Evolutionary conservation across 2,888 invertebrate genomes (phyloP), one percentile per base, ranked within the genome.

Genomic region (Odontocerum albicorne): DNA sequence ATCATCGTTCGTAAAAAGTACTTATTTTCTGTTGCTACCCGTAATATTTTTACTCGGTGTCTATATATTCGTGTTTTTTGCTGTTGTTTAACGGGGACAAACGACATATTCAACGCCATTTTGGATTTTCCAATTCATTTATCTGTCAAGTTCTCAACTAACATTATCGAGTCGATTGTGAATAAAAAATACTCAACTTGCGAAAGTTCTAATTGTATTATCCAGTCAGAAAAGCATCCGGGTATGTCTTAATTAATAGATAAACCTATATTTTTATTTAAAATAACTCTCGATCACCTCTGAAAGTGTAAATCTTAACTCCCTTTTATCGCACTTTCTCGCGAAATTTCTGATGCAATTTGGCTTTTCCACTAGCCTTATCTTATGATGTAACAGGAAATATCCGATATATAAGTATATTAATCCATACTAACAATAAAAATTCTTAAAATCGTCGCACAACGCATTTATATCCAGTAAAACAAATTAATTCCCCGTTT

Each of bases 91-190:
- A n/a, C n/a, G n/a, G n/a, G n/a, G n/a, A n/a, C n/a, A n/a, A n/a
- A n/a, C n/a, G n/a, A n/a, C n/a, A n/a, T 38, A 17, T 38, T 40
- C 42, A 13, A 35, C 50, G 50, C 50, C 50, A 50, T 50, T 32
- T 50, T 50, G 50, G 32, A 49, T 20, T 36, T 13, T 44, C 32
- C 6, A 7, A 2, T 19, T 15, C 39, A 13, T 27, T 42, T 12
- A 46, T 46, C 46, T 46, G 46, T 46, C 46, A 46, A 36, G 19
- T 35, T 46, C 17, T 20, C 13, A 19, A 22, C 13, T 15, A 20
- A 46, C 46, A 33, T 46, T 36, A 15, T 43, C 27, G 15, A 2
- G n/a, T n/a, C 10, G 21, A 13, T 10, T 20, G 6, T 16, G 13
- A 20, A 2, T 12, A 43, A 50, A 33, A 46, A 8, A 35, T 20